Conservation (phyloP, 2,888 invertebrate genomes). For the Glyphotaelius pellucidus region DNA sequence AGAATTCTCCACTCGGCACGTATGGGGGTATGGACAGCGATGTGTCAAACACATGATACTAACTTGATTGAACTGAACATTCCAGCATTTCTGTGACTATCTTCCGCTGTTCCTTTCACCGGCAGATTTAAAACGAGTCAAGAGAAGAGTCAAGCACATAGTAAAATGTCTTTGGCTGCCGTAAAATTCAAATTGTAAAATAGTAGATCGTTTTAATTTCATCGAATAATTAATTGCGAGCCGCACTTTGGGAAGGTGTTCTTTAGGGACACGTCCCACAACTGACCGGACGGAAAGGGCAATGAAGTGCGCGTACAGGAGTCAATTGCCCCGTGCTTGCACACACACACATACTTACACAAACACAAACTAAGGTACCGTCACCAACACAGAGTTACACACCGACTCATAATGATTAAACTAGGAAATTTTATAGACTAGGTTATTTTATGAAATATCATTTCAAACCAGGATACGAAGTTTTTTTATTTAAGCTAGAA, state of each 20-base stretch:
- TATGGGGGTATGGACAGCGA: too few species aligned
- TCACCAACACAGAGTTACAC: neutral
- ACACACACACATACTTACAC: neutral
- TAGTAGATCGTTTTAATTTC: neutral
- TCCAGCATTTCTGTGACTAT: too few species aligned
- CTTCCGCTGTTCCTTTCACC: too few species aligned
- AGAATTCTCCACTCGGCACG: too few species aligned
- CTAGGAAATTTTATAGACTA: neutral
- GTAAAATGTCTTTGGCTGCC: neutral
- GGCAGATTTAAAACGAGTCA: too few species aligned
- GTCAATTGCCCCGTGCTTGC: slow-evolving; percentile 1
- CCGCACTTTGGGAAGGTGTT: neutral
- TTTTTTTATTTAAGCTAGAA: too few species aligned
- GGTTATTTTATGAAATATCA: neutral
- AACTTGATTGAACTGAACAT: too few species aligned
- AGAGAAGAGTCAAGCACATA: too few species aligned
- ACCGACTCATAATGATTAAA: neutral
- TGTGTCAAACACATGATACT: too few species aligned
- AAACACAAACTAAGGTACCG: neutral
- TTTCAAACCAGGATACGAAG: neutral
- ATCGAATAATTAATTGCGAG: neutral
- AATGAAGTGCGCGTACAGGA: slow-evolving; percentile 7
- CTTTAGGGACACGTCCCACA: slow-evolving; percentile 3
- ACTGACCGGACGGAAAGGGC: slow-evolving; percentile 41
- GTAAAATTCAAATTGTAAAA: neutral